Evolutionary conservation across 2,113 vertebrate genomes (phyloP).

Genomic region (Struthidea cinerea): DNA sequence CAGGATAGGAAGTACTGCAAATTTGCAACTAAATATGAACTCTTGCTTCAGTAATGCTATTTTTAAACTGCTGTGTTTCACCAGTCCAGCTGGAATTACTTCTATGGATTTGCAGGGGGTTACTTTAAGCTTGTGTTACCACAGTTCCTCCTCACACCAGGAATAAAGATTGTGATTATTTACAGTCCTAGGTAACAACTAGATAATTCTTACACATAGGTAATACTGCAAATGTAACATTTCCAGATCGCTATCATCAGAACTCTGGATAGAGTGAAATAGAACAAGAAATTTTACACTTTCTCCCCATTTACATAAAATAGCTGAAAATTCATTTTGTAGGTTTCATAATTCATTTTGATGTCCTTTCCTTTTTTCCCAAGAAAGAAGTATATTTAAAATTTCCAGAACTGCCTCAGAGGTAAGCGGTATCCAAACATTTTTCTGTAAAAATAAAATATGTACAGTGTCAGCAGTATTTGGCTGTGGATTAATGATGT

Average conservation of each 20-base stretch:
- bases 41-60: not conserved
- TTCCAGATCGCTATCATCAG: not conserved
- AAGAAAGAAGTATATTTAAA: conserved; percentile 61
- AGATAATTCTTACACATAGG: not conserved
- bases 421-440: conserved; percentile 64
- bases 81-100: not conserved
- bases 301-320: conserved; percentile 13
- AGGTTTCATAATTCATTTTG: conserved; percentile 56
- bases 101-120: not conserved
- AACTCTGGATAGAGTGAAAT: not conserved
- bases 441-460: conserved; percentile 68
- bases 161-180: conserved; percentile 17
- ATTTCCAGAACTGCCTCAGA: conserved; percentile 61
- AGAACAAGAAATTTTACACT: not conserved
- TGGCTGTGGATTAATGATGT: conserved; percentile 59
- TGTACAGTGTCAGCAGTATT: conserved; percentile 39
- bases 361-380: conserved; percentile 48
- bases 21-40: not conserved
- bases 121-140: not conserved
- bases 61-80: not conserved
- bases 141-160: not conserved
- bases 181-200: not conserved
- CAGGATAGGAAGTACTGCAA: not conserved
- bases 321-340: conserved; percentile 47
- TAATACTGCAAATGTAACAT: conserved; percentile 2